Percentiles rank a stretch among this genome's conserved stretches.
Evolutionary conservation across 2,888 invertebrate genomes (phyloP).

Genomic region (Acholoe squamosa): DNA sequence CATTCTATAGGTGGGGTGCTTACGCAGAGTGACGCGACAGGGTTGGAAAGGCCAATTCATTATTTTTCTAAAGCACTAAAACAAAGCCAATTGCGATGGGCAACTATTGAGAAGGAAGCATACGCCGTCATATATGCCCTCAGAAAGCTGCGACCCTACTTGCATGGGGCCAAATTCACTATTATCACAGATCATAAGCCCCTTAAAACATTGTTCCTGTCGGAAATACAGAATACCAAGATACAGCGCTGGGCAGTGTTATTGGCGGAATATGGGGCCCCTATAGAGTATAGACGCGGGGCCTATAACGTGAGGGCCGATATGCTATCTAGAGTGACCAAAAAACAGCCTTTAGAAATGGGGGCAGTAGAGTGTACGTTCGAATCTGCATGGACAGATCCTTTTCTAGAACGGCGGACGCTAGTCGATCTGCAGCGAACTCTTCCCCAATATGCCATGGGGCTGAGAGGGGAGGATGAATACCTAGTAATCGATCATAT

Average conservation of each 20-base stretch:
- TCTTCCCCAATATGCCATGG: background rate
- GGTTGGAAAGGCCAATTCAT: conserved; percentile 54
- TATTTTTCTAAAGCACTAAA: conserved; percentile 56
- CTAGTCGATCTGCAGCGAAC: conserved; percentile 7
- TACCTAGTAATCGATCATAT: conserved; percentile 30
- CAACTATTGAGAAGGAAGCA: no score
- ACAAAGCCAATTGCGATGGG: no score
- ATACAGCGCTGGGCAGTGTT: no score
- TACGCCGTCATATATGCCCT: no score
- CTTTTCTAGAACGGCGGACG: background rate
- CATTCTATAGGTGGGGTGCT: conserved; percentile 61
- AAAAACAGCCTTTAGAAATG: conserved; percentile 65
- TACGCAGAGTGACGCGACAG: conserved; percentile 4
- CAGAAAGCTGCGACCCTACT: no score
- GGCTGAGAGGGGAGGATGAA: background rate
- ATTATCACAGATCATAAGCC: no score
- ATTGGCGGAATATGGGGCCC: no score
- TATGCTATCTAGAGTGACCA: conserved; percentile 59
- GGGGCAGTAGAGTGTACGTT: conserved; percentile 66
- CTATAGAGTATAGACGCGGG: no score
- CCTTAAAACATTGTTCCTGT: no score
- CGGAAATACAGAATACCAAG: no score
- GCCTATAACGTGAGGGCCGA: no score
- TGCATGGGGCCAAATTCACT: no score
- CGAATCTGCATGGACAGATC: background rate